Percentiles rank a stretch among this genome's conserved stretches.
phyloP scores from a whole-genome alignment of 2,888 invertebrate species.

The Agrotis segetum region DNA sequence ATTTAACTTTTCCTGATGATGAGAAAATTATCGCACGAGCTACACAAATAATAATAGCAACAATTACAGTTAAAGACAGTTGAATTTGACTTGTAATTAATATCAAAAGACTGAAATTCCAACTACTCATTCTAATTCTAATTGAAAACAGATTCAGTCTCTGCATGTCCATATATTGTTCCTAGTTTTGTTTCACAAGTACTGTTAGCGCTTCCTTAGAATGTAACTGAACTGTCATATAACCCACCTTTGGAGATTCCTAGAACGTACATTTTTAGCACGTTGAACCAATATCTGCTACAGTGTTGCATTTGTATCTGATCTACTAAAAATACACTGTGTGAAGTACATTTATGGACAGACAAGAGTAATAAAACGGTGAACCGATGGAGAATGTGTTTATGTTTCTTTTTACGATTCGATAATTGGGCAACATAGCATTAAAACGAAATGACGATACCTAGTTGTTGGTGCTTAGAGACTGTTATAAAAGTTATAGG shows the following conservation, averaged over 20 bases:
- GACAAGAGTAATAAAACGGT: background rate
- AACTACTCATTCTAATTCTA: too few species aligned
- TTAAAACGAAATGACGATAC: background rate
- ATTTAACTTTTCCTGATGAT: too few species aligned
- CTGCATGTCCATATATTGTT: slow-evolving; percentile 17
- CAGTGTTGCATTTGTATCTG: slow-evolving; percentile 2
- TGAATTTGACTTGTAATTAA: background rate
- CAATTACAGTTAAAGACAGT: background rate
- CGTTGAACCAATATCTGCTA: background rate
- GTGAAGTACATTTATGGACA: background rate
- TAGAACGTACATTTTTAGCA: background rate
- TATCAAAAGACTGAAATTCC: slow-evolving; percentile 23
- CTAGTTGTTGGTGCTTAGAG: background rate
- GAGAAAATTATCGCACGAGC: too few species aligned
- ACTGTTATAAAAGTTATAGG: background rate
- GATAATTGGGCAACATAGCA: slow-evolving; percentile 2
- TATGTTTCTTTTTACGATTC: background rate
- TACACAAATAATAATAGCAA: too few species aligned
- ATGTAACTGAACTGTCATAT: background rate
- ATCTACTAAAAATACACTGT: slow-evolving; percentile 21
- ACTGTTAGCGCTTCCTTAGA: slow-evolving; percentile 11
- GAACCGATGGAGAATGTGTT: background rate
- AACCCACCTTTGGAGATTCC: too few species aligned
- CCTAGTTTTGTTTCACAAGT: slow-evolving; percentile 10
- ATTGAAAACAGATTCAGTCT: background rate